Evolutionary conservation across 2,113 vertebrate species (phyloP).

Genomic region (Maccullochella peelii): DNA sequence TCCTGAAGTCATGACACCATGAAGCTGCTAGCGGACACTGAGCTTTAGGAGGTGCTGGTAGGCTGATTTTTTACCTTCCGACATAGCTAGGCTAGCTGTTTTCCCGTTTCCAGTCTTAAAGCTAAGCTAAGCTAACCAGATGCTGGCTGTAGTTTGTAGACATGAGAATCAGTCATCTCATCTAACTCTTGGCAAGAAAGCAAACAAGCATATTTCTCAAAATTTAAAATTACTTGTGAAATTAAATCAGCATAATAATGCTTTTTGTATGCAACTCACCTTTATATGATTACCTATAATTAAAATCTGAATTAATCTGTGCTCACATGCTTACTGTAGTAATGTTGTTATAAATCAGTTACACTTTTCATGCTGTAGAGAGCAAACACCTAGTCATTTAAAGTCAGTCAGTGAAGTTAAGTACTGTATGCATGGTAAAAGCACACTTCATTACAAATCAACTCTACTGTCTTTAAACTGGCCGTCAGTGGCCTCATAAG

Average conservation of each 20-base stretch:
- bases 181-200: too few species aligned
- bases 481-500: slow-evolving; percentile 14
- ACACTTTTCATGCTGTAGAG: neutral
- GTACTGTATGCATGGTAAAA: neutral
- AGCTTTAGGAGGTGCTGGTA: too few species aligned
- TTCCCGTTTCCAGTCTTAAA: neutral
- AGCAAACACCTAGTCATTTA: neutral
- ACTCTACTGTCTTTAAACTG: slow-evolving; percentile 10
- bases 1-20: neutral
- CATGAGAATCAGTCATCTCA: too few species aligned
- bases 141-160: neutral
- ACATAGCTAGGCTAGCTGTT: neutral
- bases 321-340: neutral
- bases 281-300: neutral
- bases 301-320: neutral
- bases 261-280: neutral
- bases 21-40: neutral
- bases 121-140: neutral
- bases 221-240: neutral
- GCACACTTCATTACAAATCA: slow-evolving; percentile 16
- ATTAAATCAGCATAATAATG: neutral
- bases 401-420: neutral
- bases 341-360: neutral
- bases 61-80: neutral
- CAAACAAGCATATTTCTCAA: too few species aligned